These are phyloP conservation scores for Campoletis raptor DNA, from an alignment of 2,888 invertebrate genomes.

Conservation along the genomic window DNA sequence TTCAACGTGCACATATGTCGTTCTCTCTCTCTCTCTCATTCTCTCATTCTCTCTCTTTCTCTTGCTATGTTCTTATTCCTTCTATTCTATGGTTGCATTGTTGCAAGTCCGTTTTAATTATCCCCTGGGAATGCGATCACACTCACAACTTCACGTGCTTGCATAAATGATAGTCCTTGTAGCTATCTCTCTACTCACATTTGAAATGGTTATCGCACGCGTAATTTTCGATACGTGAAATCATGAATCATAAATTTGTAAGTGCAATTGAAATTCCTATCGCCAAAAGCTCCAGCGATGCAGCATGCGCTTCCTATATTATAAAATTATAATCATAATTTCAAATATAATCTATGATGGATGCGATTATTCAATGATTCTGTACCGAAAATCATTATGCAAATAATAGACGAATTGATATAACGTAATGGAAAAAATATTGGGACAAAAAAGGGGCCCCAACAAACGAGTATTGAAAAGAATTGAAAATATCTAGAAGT, in stretches of 20 bases:
- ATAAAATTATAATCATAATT: background rate
- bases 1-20: conserved; percentile 13
- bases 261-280: conserved; percentile 55
- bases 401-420: conserved; percentile 19
- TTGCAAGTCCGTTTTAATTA: conserved; percentile 53
- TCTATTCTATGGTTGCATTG: background rate
- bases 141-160: conserved; percentile 34
- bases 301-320: background rate
- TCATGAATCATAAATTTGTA: conserved; percentile 58
- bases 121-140: conserved; percentile 55
- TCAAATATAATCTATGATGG: conserved; percentile 10
- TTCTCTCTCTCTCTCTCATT: background rate
- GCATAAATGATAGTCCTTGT: conserved; percentile 49
- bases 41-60: background rate
- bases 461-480: background rate
- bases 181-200: conserved; percentile 17
- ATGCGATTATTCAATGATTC: conserved; percentile 4
- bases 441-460: background rate
- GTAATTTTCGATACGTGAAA: conserved; percentile 47
- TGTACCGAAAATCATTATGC: background rate
- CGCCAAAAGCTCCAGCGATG: conserved; percentile 3
- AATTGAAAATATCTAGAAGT: background rate
- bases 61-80: background rate
- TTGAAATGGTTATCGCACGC: conserved; percentile 48
- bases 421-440: background rate